Base-by-base conservation (phyloP, 2,113 vertebrate species). In the Ceyx cyanopectus region DNA sequence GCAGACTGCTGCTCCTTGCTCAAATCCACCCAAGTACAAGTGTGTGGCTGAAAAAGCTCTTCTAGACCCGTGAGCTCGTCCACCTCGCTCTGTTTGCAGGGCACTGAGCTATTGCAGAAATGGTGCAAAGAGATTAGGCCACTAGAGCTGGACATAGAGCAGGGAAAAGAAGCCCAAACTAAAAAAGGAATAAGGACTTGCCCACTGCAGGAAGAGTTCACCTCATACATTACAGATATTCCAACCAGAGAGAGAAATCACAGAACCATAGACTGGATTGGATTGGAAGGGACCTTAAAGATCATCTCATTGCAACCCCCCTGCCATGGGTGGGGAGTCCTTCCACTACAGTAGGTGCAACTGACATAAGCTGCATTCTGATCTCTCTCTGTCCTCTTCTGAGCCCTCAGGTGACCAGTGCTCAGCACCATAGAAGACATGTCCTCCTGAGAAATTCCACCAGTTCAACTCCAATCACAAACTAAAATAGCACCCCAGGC, bases 81-180 rank as follows among this genome's bases (percentile, higher is more conserved):
- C 65, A 48, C 3, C 19, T 43, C 5, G 32, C 41, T 14, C 34
- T 34, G 1, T 56, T 40, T 13, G 40, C 51, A 69, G 61, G 68
- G 53, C 32, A 5, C 45, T 53, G 19, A 18, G 48, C 48, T 48
- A 57, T 45, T 27, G 17, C 41, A 32, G 43, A 56, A 63, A 57
- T 12, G 37, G n/a, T 22, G 16, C 2, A 45, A 72, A 57, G 79
- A 45, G 12, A 23, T 43, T 8, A 74, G 30, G 9, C 14, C 40
- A 21, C 50, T 29, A 40, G 17, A 68, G 84, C 32, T 40, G 9
- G 1, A 43, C 0, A 3, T 0, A 17, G 40, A 6, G 45, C 15
- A 65, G 50, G 51, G 56, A 30, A 65, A 74, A 68, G 30, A 8
- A 58, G 50, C 41, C 46, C 50, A 7, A n/a, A 40, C 12, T 17